Evolutionary conservation across 1,140 invertebrate species (phyloP), one percentile per base, ranked within the genome.

Genomic region (Conopomorpha cramerella): DNA sequence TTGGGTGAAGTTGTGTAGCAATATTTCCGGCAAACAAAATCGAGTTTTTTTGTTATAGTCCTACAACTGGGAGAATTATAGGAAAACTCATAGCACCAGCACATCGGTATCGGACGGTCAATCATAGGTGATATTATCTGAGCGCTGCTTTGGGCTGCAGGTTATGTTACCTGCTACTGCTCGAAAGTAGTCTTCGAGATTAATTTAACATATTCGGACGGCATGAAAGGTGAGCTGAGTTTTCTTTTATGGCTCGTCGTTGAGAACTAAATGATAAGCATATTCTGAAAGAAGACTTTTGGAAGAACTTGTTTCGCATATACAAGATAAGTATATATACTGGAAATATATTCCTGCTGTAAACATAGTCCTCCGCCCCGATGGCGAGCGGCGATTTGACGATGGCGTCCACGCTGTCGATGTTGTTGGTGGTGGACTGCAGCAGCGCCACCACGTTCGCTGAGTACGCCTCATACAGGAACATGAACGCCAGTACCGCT

Each of bases 361-460:
- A 32, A 10, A 14, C 30, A 6, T 7, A 7, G 12, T 34, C 18
- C 33, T 34, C 3, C 10, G 16, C 8, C 3, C 17, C 16, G 8
- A 18, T n/a, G 3, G 8, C 3, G 10, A 34, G 12, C 12, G 33
- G 33, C 4, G 16, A 19, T 3, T 11, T 11, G 4, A 18, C 2
- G 7, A 34, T 8, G 3, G 4, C 12, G 3, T 19, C 33, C 8
- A 34, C 17, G 19, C 11, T 34, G 19, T 34, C 13, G 19, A 34
- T 34, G 19, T 34, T 10, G 8, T 18, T 14, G 19, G 16, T 25
- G 16, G 33, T n/a, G 8, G 33, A 23, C 18, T 34, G 33, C 33
- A 34, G 33, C 16, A 34, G 33, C 33, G 33, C 16, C 33, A 34
- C 33, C 10, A 34, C 13, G 19, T 34, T n/a, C 3, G 33, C 33